Evolutionary conservation across 30 jellyfish, hydroid and myxozoan genomes (phyloP), one percentile per base, ranked within the genome.

Genomic region (Hydractinia symbiolongicarpus): DNA sequence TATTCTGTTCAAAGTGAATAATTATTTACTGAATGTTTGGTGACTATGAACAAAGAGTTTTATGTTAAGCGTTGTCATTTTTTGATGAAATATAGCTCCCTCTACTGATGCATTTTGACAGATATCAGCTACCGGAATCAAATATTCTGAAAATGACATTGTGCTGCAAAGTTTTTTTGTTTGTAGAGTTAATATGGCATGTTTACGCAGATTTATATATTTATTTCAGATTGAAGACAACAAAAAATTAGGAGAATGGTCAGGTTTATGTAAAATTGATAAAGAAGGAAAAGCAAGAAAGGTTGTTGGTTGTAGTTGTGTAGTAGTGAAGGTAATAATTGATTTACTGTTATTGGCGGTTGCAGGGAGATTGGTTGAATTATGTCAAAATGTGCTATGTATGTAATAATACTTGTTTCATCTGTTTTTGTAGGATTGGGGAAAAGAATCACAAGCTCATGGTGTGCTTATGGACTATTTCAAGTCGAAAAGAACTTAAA

Each of bases 221-320:
- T 30, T 30, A 30, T 30, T 15, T 5, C 77, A 90, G 97, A 95
- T 90, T 85, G 97, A 90, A 20, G 97, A 90, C 73, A 90, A 88
- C 82, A 93, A 84, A 67, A 93, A 93, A 74, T 94, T 93, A 11
- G 99, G 99, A 60, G 99, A 93, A 78, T 84, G 96, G 96, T 94
- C 96, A 14, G 99, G 99, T 9, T 95, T 93, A n/a, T 93, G 99
- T 80, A 93, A 93, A 86, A 93, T 93, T 44, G 99, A 93, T 92
- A 88, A 84, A 73, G 99, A 93, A 60, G 99, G 99, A 64, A 81
- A 86, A 16, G 95, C 99, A 5, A 80, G 99, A 61, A 93, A 87
- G 73, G 94, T 93, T 73, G 96, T 93, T 76, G 92, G 98, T 21
- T 93, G 99, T 86, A 87, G 96, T 86, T 81, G 99, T 93, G 96